Conservation (phyloP, 2,113 vertebrate species). For the Morone saxatilis region DNA sequence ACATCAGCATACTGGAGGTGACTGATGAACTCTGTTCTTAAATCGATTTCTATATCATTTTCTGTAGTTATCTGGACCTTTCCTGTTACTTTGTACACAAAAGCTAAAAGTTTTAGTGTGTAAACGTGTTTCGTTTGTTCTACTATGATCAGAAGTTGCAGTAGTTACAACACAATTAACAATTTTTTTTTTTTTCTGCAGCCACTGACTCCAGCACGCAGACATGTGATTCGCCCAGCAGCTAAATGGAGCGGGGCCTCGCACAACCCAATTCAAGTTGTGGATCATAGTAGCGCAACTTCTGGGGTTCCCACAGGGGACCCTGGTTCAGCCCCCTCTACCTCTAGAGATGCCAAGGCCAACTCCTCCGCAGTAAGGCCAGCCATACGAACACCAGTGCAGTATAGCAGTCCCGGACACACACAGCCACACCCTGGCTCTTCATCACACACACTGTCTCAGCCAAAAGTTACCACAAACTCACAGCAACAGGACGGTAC, state of each 20-base stretch:
- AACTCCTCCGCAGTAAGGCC: slow-evolving; percentile 25
- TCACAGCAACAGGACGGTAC: slow-evolving; percentile 37
- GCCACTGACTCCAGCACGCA: slow-evolving; percentile 66
- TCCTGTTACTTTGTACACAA: background rate
- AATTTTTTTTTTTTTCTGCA: slow-evolving; percentile 46
- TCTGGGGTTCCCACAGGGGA: slow-evolving; percentile 6
- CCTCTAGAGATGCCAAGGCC: slow-evolving; percentile 70
- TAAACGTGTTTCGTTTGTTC: background rate
- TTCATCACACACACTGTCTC: slow-evolving; percentile 42
- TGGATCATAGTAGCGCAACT: slow-evolving; percentile 37
- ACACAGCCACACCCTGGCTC: slow-evolving; percentile 43
- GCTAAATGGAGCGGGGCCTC: slow-evolving; percentile 62
- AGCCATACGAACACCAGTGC: slow-evolving; percentile 40
- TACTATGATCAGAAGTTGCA: background rate
- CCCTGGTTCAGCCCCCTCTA: slow-evolving; percentile 57
- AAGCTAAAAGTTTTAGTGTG: background rate
- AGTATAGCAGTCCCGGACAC: slow-evolving; percentile 29
- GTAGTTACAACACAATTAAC: background rate
- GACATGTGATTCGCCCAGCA: slow-evolving; percentile 77
- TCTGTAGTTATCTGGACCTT: background rate
- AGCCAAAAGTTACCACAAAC: slow-evolving; percentile 47
- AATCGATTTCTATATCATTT: background rate
- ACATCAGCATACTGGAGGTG: slow-evolving; percentile 91
- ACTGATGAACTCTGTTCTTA: slow-evolving; percentile 1
- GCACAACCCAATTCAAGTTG: slow-evolving; percentile 35